phyloP scores from a whole-genome alignment of 1,140 invertebrate genomes.

The Pissodes strobi region DNA sequence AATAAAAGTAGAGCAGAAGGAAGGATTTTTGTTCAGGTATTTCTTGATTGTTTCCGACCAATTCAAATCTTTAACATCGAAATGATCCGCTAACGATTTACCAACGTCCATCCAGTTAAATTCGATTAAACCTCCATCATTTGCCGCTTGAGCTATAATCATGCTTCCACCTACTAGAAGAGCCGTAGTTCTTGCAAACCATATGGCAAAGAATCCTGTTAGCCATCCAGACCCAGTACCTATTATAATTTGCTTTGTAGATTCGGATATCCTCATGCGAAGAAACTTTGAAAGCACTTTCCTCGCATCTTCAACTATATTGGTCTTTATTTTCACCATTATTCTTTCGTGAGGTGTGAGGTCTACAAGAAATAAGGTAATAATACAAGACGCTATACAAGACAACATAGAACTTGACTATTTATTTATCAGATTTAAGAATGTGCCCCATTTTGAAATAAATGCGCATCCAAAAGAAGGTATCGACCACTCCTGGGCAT shows the following conservation, averaged over 20 bases:
- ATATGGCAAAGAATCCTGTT: slow-evolving; percentile 87
- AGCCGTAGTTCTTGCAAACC: slow-evolving; percentile 88
- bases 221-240: slow-evolving; percentile 87
- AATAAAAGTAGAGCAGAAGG: slow-evolving; percentile 79
- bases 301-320: slow-evolving; percentile 45
- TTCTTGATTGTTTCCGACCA: slow-evolving; percentile 79
- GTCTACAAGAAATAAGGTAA: no score
- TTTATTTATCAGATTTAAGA: no score
- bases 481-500: no score
- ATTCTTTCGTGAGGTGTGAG: no score
- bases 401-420: no score
- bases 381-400: no score
- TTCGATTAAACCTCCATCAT: slow-evolving; percentile 90
- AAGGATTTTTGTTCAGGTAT: slow-evolving; percentile 76
- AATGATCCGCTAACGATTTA: slow-evolving; percentile 78
- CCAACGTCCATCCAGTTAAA: slow-evolving; percentile 86
- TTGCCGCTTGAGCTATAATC: slow-evolving; percentile 86
- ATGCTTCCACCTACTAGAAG: slow-evolving; percentile 86
- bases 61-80: slow-evolving; percentile 69
- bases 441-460: no score
- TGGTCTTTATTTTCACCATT: no score
- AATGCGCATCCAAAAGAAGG: no score
- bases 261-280: slow-evolving; percentile 77
- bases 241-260: slow-evolving; percentile 84
- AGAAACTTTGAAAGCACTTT: slow-evolving; percentile 69